Percentiles rank a stretch among this genome's conserved stretches.
Conservation (phyloP, 2,888 invertebrate species). For the Meganola albula region DNA sequence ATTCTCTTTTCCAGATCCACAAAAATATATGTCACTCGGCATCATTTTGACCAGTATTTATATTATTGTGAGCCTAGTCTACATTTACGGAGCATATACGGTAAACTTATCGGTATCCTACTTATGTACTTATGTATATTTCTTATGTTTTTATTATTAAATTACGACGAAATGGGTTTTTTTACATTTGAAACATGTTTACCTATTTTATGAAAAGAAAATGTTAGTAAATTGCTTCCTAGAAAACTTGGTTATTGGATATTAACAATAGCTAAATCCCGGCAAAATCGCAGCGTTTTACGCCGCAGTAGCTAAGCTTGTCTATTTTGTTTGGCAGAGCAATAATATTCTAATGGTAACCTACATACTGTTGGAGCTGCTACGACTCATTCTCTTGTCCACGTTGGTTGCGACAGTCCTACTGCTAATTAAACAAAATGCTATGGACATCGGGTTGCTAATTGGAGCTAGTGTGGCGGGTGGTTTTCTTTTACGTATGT, state of each 20-base stretch:
- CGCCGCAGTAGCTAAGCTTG: no score
- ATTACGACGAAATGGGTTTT: no score
- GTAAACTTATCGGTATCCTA: slow-evolving; percentile 40
- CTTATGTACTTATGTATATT: slow-evolving; percentile 1
- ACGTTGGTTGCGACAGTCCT: slow-evolving; percentile 44
- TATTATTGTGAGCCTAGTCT: slow-evolving; percentile 42
- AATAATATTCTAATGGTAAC: slow-evolving; percentile 54
- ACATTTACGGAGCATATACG: slow-evolving; percentile 60
- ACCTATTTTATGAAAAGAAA: no score
- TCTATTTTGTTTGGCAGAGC: slow-evolving; percentile 41
- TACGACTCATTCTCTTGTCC: slow-evolving; percentile 46
- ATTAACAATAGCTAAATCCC: no score
- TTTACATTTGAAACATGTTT: no score
- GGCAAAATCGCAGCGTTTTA: no score
- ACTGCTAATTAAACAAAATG: slow-evolving; percentile 60
- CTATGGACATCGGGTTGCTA: slow-evolving; percentile 66
- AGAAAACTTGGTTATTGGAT: no score
- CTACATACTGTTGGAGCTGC: slow-evolving; percentile 51
- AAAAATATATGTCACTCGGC: slow-evolving; percentile 40
- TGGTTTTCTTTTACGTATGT: slow-evolving; percentile 61
- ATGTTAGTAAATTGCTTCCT: no score
- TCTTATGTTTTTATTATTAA: no score
- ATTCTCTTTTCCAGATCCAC: slow-evolving; percentile 43
- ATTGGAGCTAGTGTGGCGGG: slow-evolving; percentile 64
- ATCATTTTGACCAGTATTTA: slow-evolving; percentile 48